A percentile compares a stretch with the other conserved stretches of the same genome.
Conservation (phyloP, 2,888 invertebrate species). For the Meteorus cinctellus region DNA sequence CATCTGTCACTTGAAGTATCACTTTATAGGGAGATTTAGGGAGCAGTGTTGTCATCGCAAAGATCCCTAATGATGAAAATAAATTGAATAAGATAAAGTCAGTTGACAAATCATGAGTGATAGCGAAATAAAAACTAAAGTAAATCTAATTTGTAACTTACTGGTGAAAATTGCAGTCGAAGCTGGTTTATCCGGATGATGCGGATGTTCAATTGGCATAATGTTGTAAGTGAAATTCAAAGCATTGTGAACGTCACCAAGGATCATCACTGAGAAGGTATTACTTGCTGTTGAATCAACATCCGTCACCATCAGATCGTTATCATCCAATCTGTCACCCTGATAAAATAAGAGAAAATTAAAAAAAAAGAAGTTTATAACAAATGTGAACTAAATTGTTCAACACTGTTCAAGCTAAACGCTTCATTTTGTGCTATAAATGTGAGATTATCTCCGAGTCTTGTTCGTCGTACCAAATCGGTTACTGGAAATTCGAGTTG, state of each 20-base stretch:
- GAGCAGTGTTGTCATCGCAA: slow-evolving; percentile 64
- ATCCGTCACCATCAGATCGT: slow-evolving; percentile 72
- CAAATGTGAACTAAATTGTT: slow-evolving; percentile 1
- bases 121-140: not conserved
- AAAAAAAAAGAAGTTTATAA: not conserved
- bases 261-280: slow-evolving; percentile 68
- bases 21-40: slow-evolving; percentile 75
- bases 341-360: slow-evolving; percentile 55
- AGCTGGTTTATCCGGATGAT: slow-evolving; percentile 55
- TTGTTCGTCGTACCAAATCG: slow-evolving; percentile 23
- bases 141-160: slow-evolving; percentile 51
- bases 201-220: slow-evolving; percentile 65
- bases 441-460: slow-evolving; percentile 42
- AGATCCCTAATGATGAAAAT: slow-evolving; percentile 58
- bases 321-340: slow-evolving; percentile 69
- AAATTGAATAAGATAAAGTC: slow-evolving; percentile 10
- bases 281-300: slow-evolving; percentile 72
- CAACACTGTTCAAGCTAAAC: not conserved
- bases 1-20: slow-evolving; percentile 75
- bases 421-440: slow-evolving; percentile 46
- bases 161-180: slow-evolving; percentile 65
- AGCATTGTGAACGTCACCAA: slow-evolving; percentile 69
- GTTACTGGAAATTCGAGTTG: not conserved
- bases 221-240: slow-evolving; percentile 69
- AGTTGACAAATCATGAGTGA: not conserved